A percentile compares a stretch with the other conserved stretches of the same genome.
These are phyloP conservation scores for Marmota monax DNA, from an alignment of 2,113 vertebrate genomes.

Conservation along the genomic window DNA sequence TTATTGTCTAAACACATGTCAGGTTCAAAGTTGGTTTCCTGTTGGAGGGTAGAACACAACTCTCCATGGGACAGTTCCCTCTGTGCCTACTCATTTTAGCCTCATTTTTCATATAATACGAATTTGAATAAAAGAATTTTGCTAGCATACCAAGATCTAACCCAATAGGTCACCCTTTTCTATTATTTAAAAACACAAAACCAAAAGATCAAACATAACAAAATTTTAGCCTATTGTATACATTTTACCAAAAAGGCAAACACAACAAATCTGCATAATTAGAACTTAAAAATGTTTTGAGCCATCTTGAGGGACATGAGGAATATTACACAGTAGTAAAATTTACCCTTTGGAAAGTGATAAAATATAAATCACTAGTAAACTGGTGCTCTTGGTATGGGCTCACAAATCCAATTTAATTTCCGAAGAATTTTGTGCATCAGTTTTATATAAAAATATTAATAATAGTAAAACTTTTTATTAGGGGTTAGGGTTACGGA, in stretches of 20 bases:
- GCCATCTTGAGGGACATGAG: not conserved
- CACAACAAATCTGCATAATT: too few species aligned
- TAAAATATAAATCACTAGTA: not conserved
- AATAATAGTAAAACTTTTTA: not conserved
- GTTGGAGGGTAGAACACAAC: not conserved
- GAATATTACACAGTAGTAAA: not conserved
- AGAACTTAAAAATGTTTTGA: not conserved
- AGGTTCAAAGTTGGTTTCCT: not conserved
- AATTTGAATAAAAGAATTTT: not conserved
- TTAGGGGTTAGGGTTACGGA: too few species aligned
- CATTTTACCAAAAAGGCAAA: not conserved
- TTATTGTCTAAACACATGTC: not conserved
- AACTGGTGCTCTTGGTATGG: not conserved
- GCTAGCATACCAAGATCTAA: not conserved
- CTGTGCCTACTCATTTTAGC: not conserved
- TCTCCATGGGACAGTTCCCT: not conserved
- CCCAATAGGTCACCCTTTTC: not conserved
- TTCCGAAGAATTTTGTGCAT: not conserved
- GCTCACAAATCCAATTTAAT: not conserved
- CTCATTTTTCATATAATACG: not conserved
- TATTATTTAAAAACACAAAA: not conserved
- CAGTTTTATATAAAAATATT: not conserved
- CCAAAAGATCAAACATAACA: not conserved
- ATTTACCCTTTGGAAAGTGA: not conserved
- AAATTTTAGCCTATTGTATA: not conserved